Evolutionary conservation across 2,888 invertebrate species (phyloP).

Genomic region (Diloba caeruleocephala): DNA sequence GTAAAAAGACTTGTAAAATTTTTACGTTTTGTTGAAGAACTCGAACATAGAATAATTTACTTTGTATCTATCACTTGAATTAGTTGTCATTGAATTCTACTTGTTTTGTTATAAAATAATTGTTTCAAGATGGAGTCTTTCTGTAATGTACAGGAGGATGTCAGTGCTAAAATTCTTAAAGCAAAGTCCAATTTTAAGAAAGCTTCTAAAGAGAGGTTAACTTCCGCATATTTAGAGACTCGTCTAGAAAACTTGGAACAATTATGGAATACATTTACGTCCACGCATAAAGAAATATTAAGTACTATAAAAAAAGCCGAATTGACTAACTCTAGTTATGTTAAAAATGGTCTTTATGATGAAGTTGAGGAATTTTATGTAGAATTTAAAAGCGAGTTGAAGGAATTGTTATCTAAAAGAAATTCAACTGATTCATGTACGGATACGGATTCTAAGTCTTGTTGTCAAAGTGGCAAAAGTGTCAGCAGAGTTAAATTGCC

Average conservation of each 20-base stretch:
- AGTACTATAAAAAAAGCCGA: neutral
- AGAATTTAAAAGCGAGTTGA: constrained; percentile 1
- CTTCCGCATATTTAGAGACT: neutral
- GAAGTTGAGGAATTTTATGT: constrained; percentile 5
- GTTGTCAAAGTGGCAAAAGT: neutral
- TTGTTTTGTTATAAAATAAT: neutral
- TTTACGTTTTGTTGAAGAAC: neutral
- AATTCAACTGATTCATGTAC: neutral
- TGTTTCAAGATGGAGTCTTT: constrained; percentile 1
- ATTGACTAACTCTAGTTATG: neutral
- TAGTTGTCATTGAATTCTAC: neutral
- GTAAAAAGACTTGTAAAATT: neutral
- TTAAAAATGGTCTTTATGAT: constrained; percentile 1
- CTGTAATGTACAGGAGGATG: neutral
- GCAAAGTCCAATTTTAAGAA: constrained; percentile 2
- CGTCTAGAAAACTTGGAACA: constrained; percentile 1
- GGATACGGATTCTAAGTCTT: neutral
- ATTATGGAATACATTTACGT: neutral
- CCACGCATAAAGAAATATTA: constrained; percentile 1
- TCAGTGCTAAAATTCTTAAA: neutral
- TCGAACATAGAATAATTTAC: neutral
- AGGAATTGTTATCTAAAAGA: neutral
- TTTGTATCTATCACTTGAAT: neutral
- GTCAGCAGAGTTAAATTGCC: constrained; percentile 7
- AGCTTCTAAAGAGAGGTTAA: neutral